Base-by-base conservation (phyloP, 2,888 invertebrate genomes). In the Drosophila emarginata region DNA sequence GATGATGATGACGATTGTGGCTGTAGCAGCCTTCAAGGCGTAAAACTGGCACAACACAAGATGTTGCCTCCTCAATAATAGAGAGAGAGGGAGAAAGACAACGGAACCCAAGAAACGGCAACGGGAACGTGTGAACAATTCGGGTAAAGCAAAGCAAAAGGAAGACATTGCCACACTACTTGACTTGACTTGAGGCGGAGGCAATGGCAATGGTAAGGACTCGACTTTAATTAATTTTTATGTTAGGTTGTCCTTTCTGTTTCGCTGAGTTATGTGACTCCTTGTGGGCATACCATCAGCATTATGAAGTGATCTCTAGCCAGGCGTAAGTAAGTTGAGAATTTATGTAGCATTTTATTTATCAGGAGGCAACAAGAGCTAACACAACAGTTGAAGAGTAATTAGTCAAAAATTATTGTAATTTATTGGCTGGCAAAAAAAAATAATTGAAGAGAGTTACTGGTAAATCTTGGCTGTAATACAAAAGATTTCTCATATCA, bases 41-140 rank as follows among this genome's bases (percentile, higher is more conserved):
- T 77, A 72, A 45, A 65, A 60, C 15, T 53, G 77, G 74, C 67
- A 56, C 52, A 52, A 52, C 72, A 69, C 82, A 81, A 79, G 82
- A 80, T 80, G 82, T 80, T 80, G 53, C 53, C 53, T 53, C 1
- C 71, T 74, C 60, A 40, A 18, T n/a, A 57, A 60, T 15, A 51
- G 52, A 32, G 9, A 32, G 32, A 32, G 32, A 32, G 32, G 32
- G 32, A 11, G 15, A 40, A 3, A 45, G 45, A 45, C 18, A 45
- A 64, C 26, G 36, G 40, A 57, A 45, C 53, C 61, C 40, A 45
- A 32, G 32, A 14, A 39, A 39, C 14, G 39, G 14, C 39, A 39
- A 39, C 37, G 66, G 66, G 85, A 87, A 88, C 87, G 85, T 85
- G 85, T 85, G 85, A 85, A 85, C 82, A 80, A 79, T 74, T 80